Evolutionary conservation across 1,140 invertebrate species (phyloP), one percentile per base, ranked within the genome.

Genomic region (Hycleus phaleratus): DNA sequence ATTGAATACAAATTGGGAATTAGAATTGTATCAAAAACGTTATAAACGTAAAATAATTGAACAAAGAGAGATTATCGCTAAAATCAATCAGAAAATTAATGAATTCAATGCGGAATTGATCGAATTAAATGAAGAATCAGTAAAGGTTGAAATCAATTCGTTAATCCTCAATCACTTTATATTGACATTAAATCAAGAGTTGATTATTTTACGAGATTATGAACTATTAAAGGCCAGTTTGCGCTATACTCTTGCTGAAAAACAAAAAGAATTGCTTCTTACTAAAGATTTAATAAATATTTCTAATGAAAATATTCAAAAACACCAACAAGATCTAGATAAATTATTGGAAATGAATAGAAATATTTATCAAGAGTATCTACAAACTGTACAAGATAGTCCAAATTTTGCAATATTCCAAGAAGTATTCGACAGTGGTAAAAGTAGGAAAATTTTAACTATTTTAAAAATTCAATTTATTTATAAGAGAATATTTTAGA

Each of bases 161-260:
- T 81, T 85, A 63, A 80, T 85, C 52, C 74, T 85, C 43, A 78
- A 84, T 53, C 62, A 84, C 32, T 84, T 82, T 71, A 71, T 90
- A 52, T 78, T 89, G n/a, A 86, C 85, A 10, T 68, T 91, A 8
- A 85, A 90, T 73, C 85, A 90, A 71, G 89, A 93, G 73, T 76
- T 91, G 60, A 79, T 86, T 9, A 82, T 92, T 45, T 70, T 93
- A 1, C 86, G 84, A 65, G 81, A 87, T 32, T 91, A 83, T 68
- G 87, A 92, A 71, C 78, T 80, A 46, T 77, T 80, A 46, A 89
- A 93, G 73, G 81, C 85, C 57, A 65, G 77, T 26, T 72, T 91
- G 10, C 78, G 79, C 9, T 7, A 32, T 32, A 32, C 7, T 32
- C 1, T 32, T 32, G 32, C 1, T 18, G 18, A 18, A 18, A 18